phyloP scores from a whole-genome alignment of 1,140 invertebrate genomes.

The Camponotus pennsylvanicus region DNA sequence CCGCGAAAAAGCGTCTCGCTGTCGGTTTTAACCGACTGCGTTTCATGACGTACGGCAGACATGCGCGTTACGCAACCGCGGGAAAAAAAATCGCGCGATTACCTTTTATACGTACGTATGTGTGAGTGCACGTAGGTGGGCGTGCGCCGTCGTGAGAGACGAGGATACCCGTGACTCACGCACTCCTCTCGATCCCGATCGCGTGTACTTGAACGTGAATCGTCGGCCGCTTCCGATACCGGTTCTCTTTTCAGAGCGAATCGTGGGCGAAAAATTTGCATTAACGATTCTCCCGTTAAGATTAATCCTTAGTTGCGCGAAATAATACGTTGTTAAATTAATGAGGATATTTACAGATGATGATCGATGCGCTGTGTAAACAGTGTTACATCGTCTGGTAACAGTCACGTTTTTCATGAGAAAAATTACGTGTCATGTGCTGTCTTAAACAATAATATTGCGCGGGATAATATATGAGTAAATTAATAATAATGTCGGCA shows the following conservation, averaged over 20 bases:
- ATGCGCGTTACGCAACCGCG: conserved; percentile 42
- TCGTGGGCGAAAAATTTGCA: not conserved
- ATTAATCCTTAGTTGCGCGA: not conserved
- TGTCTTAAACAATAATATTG: not conserved
- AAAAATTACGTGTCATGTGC: not conserved
- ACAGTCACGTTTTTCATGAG: too few species aligned
- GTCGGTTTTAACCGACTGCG: not conserved
- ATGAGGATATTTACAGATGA: not conserved
- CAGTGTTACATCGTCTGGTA: too few species aligned
- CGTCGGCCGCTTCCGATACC: conserved; percentile 31
- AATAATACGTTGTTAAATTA: not conserved
- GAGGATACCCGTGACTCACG: conserved; percentile 44
- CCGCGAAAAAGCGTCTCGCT: not conserved
- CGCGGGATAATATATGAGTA: not conserved
- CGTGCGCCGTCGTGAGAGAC: conserved; percentile 23
- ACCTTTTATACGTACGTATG: conserved; percentile 29
- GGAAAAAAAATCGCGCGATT: not conserved
- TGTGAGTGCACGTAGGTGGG: conserved; percentile 40
- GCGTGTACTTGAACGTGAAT: conserved; percentile 24
- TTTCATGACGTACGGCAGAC: conserved; percentile 11
- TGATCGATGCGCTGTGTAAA: too few species aligned
- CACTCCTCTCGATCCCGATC: conserved; percentile 14
- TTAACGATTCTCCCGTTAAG: not conserved
- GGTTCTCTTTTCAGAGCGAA: not conserved
- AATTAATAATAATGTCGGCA: not conserved